Base-by-base conservation (phyloP, 2,888 invertebrate species). In the Ophioninae sp. region DNA sequence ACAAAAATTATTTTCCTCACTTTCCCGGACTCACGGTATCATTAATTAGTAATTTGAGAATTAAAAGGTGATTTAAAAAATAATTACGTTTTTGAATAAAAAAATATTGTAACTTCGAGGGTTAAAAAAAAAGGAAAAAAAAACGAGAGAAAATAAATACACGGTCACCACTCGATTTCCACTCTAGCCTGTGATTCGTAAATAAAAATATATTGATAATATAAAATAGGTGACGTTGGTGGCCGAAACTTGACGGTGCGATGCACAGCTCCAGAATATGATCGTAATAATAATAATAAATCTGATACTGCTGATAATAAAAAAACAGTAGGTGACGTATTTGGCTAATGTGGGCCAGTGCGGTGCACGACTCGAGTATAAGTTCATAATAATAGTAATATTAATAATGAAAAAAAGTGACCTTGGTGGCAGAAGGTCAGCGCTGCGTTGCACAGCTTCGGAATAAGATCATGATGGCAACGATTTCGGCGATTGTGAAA, bases 151-250 rank as follows among this genome's bases (percentile, higher is more conserved):
- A 73, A 59, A 79, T 20, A 74, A 68, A 78, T 68, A 68, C 44
- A 68, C 41, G 37, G 68, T 67, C 77, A 80, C 86, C 82, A 87
- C 82, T 87, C 83, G 83, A 79, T 88, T 87, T 82, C 82, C 77
- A 81, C 79, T 79, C 81, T 84, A 83, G 82, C 85, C 83, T 87
- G 86, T 87, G 85, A 87, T 85, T 85, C 85, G 84, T 87, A 76
- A 30, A 82, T 90, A 89, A 90, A 89, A 89, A 90, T 90, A 90
- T 87, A 85, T 87, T 86, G 86, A 82, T 86, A 86, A 67, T 76
- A 67, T 76, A 61, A 77, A 83, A 85, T 81, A 81, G 59, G 88
- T 81, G 87, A 82, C 86, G 86, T 87, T 87, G 75, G 72, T 81
- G 81, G 84, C 68, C 59, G 85, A 85, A 65, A 77, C 85, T 83